Evolutionary conservation across 2,113 vertebrate species (phyloP).

Genomic region (Vulpes vulpes): DNA sequence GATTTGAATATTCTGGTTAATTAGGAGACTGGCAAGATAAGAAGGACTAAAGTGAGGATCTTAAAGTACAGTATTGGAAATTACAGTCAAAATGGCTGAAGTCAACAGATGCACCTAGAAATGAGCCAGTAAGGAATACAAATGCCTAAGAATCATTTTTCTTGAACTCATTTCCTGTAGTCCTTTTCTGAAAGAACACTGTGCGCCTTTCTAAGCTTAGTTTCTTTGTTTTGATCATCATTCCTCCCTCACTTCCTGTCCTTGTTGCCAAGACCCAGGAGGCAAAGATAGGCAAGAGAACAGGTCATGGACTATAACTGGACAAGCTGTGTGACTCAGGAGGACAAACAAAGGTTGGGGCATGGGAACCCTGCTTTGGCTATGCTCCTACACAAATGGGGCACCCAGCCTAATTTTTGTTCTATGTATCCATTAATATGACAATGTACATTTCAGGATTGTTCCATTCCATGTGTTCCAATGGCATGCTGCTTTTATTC

Average conservation of each 20-base stretch:
- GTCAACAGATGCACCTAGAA: background rate
- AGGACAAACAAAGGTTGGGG: background rate
- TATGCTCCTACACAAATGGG: background rate
- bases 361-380: background rate
- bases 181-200: conserved; percentile 63
- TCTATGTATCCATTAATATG: background rate
- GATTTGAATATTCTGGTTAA: conserved; percentile 22
- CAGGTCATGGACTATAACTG: background rate
- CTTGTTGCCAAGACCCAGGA: conserved; percentile 54
- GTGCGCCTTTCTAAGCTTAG: conserved; percentile 35
- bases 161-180: conserved; percentile 61
- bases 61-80: conserved; percentile 38
- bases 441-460: background rate
- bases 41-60: background rate
- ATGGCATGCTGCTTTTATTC: background rate
- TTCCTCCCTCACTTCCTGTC: background rate
- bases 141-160: conserved; percentile 38
- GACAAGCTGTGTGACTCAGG: conserved; percentile 23
- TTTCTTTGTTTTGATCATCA: conserved; percentile 41
- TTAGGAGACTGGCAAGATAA: background rate
- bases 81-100: conserved; percentile 38
- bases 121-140: conserved; percentile 22
- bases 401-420: background rate
- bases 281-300: conserved; percentile 26
- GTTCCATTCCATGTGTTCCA: background rate